A percentile compares a stretch with the other conserved stretches of the same genome.
These are phyloP conservation scores for Marasmarcha lunaedactyla DNA, from an alignment of 2,888 invertebrate genomes.

Conservation along the genomic window DNA sequence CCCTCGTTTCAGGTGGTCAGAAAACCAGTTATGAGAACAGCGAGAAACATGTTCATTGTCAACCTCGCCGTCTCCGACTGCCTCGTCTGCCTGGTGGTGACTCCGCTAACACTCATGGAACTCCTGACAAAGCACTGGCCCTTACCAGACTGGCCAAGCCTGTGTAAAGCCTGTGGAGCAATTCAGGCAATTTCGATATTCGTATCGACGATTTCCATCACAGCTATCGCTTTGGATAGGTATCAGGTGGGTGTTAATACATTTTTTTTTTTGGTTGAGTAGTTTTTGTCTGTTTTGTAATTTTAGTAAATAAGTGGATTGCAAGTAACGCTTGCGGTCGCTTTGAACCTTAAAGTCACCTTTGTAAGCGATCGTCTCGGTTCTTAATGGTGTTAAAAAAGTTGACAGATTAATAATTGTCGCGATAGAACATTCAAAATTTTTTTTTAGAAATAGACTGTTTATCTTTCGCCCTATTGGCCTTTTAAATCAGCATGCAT, in stretches of 20 bases:
- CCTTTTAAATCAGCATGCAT: no score
- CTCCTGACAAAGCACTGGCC: slow-evolving; percentile 89
- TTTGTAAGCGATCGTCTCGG: no score
- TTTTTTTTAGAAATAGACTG: no score
- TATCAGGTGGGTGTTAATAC: slow-evolving; percentile 77
- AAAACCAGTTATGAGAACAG: slow-evolving; percentile 91
- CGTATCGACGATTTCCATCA: slow-evolving; percentile 93
- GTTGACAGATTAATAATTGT: no score
- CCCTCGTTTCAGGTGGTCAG: slow-evolving; percentile 79
- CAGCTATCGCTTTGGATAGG: slow-evolving; percentile 88
- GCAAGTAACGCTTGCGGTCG: no score
- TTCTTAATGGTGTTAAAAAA: no score
- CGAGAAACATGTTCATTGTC: slow-evolving; percentile 91
- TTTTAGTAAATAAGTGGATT: no score
- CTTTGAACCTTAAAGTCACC: no score
- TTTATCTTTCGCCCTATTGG: no score
- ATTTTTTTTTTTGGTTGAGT: background rate
- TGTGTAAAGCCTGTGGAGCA: slow-evolving; percentile 89
- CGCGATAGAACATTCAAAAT: no score
- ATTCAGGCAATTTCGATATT: slow-evolving; percentile 92
- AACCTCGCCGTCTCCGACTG: slow-evolving; percentile 90
- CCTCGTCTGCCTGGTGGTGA: slow-evolving; percentile 88
- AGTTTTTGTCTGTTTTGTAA: no score
- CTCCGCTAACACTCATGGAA: slow-evolving; percentile 90
- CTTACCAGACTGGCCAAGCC: slow-evolving; percentile 79